Base-by-base conservation (phyloP, 2,888 invertebrate genomes). In the Drosophila paramelanica region DNA sequence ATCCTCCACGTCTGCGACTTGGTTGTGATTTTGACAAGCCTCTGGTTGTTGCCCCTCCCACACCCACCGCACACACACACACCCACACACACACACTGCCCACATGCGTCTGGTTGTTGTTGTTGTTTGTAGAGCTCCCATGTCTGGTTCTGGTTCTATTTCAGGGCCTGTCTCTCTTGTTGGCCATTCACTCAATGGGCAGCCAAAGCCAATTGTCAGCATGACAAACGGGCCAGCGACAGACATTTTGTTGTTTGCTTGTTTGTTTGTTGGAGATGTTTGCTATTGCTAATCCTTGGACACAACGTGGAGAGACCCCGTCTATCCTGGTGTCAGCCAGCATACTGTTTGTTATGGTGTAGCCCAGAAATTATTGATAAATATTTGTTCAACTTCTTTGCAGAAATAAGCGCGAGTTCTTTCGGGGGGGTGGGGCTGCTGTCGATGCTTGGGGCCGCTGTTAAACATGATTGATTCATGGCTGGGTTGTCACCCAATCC, bases 391-490 rank as follows among this genome's bases (percentile, higher is more conserved):
- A 74, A 73, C 73, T 71, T 77, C 62, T 62, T 66, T 67, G 67
- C 67, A 67, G 79, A 83, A 81, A 83, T 86, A 81, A 76, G 73
- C 60, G 67, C 59, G 56, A 75, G 53, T 64, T 73, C 45, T 56
- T 58, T 58, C 55, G 38, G 46, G 17, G 31, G 17, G 4, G n/a
- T 17, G 10, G 20, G 5, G 20, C 33, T 39, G 23, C 17, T 68
- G 67, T 56, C 70, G 66, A 56, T 53, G 42, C 46, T 53, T n/a
- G 38, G 33, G 31, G 25, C n/a, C 39, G 43, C 41, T 42, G 53
- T 65, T 76, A 77, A 87, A 87, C 68, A 85, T 87, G 85, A 87
- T 85, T 85, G 85, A 85, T 85, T 84, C 82, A 85, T 82, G 75
- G 69, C 53, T 55, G 55, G 43, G 31, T 39, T 62, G 67, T 49